These are phyloP conservation scores for Myotis brandtii DNA, from an alignment of 2,113 vertebrate species.

Conservation along the genomic window DNA sequence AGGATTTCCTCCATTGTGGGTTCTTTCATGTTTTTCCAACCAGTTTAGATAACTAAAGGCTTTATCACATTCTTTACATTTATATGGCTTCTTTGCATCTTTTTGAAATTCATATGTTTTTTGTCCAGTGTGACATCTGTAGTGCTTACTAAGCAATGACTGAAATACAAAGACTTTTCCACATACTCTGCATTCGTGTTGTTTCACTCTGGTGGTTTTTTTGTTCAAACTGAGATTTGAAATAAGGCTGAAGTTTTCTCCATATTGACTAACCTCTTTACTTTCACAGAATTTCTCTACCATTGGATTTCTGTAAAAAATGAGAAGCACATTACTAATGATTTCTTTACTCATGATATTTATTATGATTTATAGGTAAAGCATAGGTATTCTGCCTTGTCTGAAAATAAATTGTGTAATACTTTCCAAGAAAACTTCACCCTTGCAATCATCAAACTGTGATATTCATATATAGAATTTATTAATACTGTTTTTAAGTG, in stretches of 20 bases:
- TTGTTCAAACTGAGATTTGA: not conserved
- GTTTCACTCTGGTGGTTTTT: not conserved
- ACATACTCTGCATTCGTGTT: conserved; percentile 15
- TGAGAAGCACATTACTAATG: not conserved
- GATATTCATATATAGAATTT: not conserved
- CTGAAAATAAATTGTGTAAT: not conserved
- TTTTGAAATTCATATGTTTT: not conserved
- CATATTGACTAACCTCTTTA: not conserved
- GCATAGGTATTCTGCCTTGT: not conserved
- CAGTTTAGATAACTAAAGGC: not conserved
- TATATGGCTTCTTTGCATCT: not conserved
- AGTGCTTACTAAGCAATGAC: not conserved
- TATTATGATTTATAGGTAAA: not conserved
- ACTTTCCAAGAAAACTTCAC: not conserved
- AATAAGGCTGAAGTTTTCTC: not conserved
- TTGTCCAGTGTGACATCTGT: not conserved
- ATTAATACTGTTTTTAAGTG: not conserved
- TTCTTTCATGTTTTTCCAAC: not conserved
- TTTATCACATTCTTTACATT: not conserved
- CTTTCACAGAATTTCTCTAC: not conserved
- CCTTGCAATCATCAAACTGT: not conserved
- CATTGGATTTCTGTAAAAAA: not conserved
- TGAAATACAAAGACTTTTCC: not conserved
- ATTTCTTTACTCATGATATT: not conserved
- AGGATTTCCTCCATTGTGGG: not conserved